Evolutionary conservation across 2,888 invertebrate genomes (phyloP).

Genomic region (Ichneumoninae sp.): DNA sequence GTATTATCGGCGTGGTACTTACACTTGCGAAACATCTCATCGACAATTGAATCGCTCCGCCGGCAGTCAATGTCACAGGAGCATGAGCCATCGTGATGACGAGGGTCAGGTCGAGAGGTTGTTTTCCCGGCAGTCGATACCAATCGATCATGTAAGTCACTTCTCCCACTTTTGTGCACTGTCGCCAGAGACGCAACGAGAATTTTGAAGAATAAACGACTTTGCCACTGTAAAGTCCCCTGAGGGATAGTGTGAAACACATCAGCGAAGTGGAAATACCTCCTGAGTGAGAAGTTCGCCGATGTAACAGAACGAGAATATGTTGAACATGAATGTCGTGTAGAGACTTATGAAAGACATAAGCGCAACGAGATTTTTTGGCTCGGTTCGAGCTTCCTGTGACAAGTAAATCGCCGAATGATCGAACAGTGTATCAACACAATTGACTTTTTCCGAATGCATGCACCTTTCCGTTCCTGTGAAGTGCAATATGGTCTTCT

Average conservation of each 20-base stretch:
- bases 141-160: conserved; percentile 67
- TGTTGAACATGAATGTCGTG: conserved; percentile 49
- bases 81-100: conserved; percentile 51
- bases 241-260: neutral
- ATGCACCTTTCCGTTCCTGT: no score
- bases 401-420: conserved; percentile 35
- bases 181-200: neutral
- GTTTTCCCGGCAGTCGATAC: conserved; percentile 65
- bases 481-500: no score
- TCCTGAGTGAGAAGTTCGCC: conserved; percentile 62
- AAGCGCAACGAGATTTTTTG: conserved; percentile 49
- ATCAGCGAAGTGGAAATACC: conserved; percentile 34
- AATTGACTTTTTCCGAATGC: neutral
- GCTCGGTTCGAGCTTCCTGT: conserved; percentile 43
- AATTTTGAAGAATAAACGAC: neutral
- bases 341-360: conserved; percentile 10
- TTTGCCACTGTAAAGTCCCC: neutral
- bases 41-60: conserved; percentile 64
- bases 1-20: neutral
- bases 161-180: conserved; percentile 57
- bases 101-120: conserved; percentile 47
- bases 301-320: conserved; percentile 63
- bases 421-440: neutral
- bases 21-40: conserved; percentile 37
- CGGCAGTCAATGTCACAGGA: conserved; percentile 61